Evolutionary conservation across 2,113 vertebrate species (phyloP), one percentile per base, ranked within the genome.

Genomic region (Cavia aperea): DNA sequence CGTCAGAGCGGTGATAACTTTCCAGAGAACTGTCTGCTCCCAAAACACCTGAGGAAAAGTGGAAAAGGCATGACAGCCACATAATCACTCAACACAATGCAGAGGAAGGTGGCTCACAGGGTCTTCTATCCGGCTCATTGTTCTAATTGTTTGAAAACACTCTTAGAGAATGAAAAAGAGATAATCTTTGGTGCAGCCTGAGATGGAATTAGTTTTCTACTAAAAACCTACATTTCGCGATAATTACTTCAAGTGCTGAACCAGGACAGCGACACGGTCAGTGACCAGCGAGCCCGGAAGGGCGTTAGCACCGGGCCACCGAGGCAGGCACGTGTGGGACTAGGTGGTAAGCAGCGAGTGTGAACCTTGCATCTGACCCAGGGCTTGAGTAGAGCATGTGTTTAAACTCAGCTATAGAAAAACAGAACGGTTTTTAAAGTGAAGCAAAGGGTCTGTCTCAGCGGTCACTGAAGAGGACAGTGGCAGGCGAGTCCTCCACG

Each of bases 91-190:
- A 62, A 54, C 83, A 86, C 68, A 9, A 26, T 24, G 21, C 82
- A 68, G 36, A 12, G n/a, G 21, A 13, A 15, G 4, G 77, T 84
- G 51, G 56, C 23, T 68, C 70, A 83, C 2, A 15, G 60, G 2
- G 10, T 49, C 66, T 90, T 36, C 9, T 21, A 13, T 70, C 72
- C 36, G 19, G 70, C 3, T 18, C 7, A 54, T 26, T 33, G n/a
- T 51, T 43, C 54, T 63, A 21, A 31, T 21, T 43, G 88, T 92
- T 65, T 1, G 43, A 12, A 85, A 86, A 82, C 66, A 18, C 7
- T 36, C 70, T 88, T 87, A 31, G 46, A 92, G 63, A 54, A 46
- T 43, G 68, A 89, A 87, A 86, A 58, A 60, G 16, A 36, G 78
- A 10, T 78, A 46, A 68, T 7, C 90, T 81, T 86, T 39, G 36